These are phyloP conservation scores for Papilio gigon DNA, from an alignment of 2,888 invertebrate species.

Conservation along the genomic window DNA sequence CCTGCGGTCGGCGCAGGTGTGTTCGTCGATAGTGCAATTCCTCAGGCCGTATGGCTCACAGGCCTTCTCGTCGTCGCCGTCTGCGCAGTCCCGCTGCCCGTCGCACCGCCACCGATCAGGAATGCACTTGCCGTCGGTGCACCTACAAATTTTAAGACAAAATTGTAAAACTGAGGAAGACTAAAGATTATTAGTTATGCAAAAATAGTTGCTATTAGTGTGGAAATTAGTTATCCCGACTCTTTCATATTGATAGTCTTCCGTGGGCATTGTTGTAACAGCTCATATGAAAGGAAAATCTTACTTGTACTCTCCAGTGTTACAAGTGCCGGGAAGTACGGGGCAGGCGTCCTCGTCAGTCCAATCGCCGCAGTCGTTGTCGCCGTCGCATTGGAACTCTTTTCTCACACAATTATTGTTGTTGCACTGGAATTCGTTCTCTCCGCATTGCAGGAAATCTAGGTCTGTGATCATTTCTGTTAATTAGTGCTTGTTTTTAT, in stretches of 20 bases:
- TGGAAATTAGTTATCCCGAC: too few relatives aligned
- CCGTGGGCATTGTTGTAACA: too few relatives aligned
- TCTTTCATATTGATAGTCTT: too few relatives aligned
- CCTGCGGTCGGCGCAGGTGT: constrained; percentile 86
- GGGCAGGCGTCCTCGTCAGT: constrained; percentile 92
- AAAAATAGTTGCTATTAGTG: background rate
- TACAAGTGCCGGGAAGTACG: constrained; percentile 85
- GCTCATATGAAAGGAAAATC: constrained; percentile 41
- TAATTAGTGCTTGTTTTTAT: background rate
- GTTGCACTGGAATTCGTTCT: constrained; percentile 88
- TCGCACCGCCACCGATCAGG: constrained; percentile 90
- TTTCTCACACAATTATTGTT: constrained; percentile 88
- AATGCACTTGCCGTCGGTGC: constrained; percentile 90
- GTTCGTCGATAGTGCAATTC: constrained; percentile 88
- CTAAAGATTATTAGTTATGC: background rate
- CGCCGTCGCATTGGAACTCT: constrained; percentile 91
- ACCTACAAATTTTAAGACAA: constrained; percentile 68
- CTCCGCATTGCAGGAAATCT: constrained; percentile 84
- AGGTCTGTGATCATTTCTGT: constrained; percentile 56
- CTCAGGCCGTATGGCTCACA: constrained; percentile 84
- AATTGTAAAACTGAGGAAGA: background rate
- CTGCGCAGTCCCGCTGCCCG: constrained; percentile 89
- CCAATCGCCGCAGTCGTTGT: constrained; percentile 94
- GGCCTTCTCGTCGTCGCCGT: constrained; percentile 89
- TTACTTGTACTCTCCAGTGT: constrained; percentile 87